A percentile compares a stretch with the other conserved stretches of the same genome.
Evolutionary conservation across 2,113 vertebrate genomes (phyloP).

Genomic region (Promerops cafer): DNA sequence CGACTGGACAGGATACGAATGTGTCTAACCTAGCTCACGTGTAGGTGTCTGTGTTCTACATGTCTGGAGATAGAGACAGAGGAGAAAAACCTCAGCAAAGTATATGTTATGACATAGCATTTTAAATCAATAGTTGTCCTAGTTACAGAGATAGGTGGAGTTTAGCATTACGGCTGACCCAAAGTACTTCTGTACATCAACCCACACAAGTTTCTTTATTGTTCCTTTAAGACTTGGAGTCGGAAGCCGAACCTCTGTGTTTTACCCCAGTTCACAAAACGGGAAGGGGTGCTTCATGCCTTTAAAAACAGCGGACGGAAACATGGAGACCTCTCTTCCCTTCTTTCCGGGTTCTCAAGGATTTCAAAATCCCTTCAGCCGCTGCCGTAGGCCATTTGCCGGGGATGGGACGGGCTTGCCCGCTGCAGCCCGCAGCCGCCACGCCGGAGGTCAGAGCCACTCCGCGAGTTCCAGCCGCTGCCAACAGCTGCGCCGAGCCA

Average conservation of each 20-base stretch:
- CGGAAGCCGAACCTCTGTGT: background rate
- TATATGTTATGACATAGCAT: background rate
- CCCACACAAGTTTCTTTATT: background rate
- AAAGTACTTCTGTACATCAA: background rate
- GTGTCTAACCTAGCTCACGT: background rate
- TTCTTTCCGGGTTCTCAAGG: background rate
- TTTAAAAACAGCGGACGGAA: background rate
- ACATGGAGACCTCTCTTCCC: background rate
- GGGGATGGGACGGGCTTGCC: rapidly evolving
- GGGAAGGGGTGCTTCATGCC: background rate
- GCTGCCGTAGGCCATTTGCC: rapidly evolving
- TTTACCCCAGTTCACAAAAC: background rate
- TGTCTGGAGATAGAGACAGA: background rate
- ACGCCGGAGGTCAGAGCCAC: rapidly evolving
- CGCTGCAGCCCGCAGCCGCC: rapidly evolving
- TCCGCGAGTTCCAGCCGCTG: background rate
- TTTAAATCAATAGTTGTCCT: background rate
- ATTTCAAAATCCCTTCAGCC: background rate
- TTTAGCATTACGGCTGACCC: background rate
- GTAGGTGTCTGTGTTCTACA: background rate
- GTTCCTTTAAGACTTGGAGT: background rate
- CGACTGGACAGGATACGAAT: rapidly evolving
- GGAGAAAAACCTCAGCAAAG: background rate
- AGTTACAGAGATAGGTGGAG: background rate
- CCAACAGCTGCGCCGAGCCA: rapidly evolving